phyloP scores from a whole-genome alignment of 2,797 vertebrate genomes.

The Cheirogaleus major region DNA sequence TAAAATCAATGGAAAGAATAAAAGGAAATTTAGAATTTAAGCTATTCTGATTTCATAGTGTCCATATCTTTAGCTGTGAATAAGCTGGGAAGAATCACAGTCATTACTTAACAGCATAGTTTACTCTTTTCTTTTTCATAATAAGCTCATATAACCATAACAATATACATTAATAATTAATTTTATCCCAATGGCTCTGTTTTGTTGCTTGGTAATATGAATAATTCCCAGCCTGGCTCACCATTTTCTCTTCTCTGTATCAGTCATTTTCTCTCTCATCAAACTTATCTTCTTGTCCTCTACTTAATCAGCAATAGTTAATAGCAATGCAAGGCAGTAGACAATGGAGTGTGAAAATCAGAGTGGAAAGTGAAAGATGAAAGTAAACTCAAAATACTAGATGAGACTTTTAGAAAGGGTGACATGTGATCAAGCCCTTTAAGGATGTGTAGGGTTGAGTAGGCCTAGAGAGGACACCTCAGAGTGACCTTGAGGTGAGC shows the following conservation, averaged over 20 bases:
- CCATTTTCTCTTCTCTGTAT: not conserved
- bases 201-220: not conserved
- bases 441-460: not conserved
- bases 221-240: not conserved
- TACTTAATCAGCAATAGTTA: not conserved
- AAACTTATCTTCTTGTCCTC: not conserved
- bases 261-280: not conserved
- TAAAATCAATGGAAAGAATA: not conserved
- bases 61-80: not conserved
- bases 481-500: not conserved
- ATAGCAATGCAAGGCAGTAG: not conserved
- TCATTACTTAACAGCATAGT: not conserved
- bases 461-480: not conserved
- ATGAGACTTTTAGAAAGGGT: not conserved
- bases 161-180: not conserved
- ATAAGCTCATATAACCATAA: not conserved
- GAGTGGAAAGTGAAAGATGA: not conserved
- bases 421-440: not conserved
- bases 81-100: not conserved
- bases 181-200: not conserved
- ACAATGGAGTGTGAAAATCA: not conserved
- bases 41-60: not conserved
- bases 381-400: slow-evolving; percentile 16
- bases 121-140: not conserved
- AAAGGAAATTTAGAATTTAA: not conserved